A percentile compares a stretch with the other conserved stretches of the same genome.
Evolutionary conservation across 2,797 vertebrate species (phyloP).

Genomic region (Hipposideros larvatus): DNA sequence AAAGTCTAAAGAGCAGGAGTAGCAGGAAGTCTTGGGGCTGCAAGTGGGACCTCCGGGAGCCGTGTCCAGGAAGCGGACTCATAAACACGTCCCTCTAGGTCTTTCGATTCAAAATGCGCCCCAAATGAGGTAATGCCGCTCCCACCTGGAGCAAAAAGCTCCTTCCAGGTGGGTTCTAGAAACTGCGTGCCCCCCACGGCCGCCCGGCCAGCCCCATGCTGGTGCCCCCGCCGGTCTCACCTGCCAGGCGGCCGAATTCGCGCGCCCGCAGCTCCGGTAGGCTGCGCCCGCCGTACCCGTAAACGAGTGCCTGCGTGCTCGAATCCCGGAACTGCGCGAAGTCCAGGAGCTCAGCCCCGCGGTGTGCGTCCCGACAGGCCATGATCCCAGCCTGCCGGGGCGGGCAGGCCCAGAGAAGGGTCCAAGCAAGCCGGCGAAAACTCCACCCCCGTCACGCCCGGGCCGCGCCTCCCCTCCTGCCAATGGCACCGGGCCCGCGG

Average conservation of each 20-base stretch:
- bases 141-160: not conserved
- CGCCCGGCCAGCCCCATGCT: not conserved
- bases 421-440: rapidly evolving
- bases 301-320: not conserved
- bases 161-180: not conserved
- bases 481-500: not conserved
- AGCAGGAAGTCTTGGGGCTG: not conserved
- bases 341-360: not conserved
- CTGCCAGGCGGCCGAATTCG: conserved; percentile 80
- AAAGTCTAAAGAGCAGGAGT: not conserved
- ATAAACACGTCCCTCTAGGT: not conserved
- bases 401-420: not conserved
- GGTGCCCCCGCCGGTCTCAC: conserved; percentile 51
- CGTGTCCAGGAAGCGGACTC: not conserved
- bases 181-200: rapidly evolving
- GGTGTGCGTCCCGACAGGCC: not conserved
- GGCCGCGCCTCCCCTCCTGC: not conserved
- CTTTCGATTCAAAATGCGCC: not conserved
- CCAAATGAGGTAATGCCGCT: not conserved
- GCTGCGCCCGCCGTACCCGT: not conserved
- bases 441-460: not conserved
- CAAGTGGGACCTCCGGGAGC: not conserved
- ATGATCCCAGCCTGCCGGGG: conserved; percentile 10
- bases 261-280: conserved; percentile 59
- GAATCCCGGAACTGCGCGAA: not conserved